Percentiles rank a stretch among this genome's conserved stretches.
Conservation (phyloP, 2,888 invertebrate genomes). For the Ornithoptera priamus region DNA sequence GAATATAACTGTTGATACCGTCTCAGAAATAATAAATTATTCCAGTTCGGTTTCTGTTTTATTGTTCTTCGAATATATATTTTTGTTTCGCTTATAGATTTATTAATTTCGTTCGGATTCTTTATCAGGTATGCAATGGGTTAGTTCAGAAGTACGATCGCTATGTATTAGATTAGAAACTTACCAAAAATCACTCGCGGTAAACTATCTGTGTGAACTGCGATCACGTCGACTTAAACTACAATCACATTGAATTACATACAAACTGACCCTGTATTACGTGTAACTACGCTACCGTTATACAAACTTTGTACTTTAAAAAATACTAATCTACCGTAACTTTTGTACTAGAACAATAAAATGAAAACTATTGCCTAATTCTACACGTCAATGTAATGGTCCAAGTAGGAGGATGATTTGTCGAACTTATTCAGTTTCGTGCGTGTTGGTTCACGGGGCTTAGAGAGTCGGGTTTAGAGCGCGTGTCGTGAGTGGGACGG, state of each 20-base stretch:
- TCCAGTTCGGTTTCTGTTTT: conserved; percentile 23
- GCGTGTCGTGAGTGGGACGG: conserved; percentile 49
- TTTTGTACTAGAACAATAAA: conserved; percentile 70
- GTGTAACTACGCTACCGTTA: conserved; percentile 69
- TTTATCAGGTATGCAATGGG: background rate
- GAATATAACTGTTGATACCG: conserved; percentile 13
- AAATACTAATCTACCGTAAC: conserved; percentile 71
- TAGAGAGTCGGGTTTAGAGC: conserved; percentile 47
- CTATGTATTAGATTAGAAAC: conserved; percentile 37
- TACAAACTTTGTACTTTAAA: conserved; percentile 79
- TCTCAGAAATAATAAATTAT: conserved; percentile 14
- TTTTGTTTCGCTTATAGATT: background rate
- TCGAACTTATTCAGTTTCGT: conserved; percentile 80
- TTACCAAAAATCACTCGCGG: conserved; percentile 70
- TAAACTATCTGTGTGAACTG: conserved; percentile 55
- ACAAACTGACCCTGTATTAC: conserved; percentile 80
- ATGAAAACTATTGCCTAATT: conserved; percentile 31
- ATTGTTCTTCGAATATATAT: conserved; percentile 1
- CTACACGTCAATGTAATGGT: conserved; percentile 74
- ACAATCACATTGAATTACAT: conserved; percentile 80
- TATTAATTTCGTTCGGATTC: background rate
- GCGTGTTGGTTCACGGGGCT: conserved; percentile 20
- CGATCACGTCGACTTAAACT: conserved; percentile 74
- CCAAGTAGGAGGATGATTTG: conserved; percentile 78
- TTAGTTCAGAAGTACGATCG: conserved; percentile 7